A percentile compares a stretch with the other conserved stretches of the same genome.
phyloP scores from a whole-genome alignment of 2,888 invertebrate species.

The Chorisops tibialis region DNA sequence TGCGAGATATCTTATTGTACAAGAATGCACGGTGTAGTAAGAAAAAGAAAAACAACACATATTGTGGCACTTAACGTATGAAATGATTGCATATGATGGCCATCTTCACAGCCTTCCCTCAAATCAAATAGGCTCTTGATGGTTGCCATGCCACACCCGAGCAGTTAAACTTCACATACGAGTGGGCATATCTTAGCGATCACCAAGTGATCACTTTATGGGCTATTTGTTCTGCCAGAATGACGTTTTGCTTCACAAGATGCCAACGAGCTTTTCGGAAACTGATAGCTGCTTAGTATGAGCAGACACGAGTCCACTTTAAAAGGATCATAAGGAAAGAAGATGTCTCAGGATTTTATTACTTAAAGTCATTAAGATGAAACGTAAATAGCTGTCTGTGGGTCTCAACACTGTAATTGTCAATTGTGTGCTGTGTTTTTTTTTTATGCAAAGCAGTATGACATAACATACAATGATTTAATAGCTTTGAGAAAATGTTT shows the following conservation, averaged over 20 bases:
- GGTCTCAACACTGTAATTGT: no score
- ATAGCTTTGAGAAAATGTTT: no score
- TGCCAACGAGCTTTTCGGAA: no score
- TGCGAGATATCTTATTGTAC: background rate
- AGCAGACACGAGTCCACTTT: no score
- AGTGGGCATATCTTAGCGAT: conserved; percentile 16
- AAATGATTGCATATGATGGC: conserved; percentile 28
- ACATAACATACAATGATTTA: no score
- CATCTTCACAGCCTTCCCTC: conserved; percentile 12
- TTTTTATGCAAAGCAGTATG: no score
- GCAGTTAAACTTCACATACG: conserved; percentile 21
- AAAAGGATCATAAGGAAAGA: no score
- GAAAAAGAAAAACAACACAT: conserved; percentile 15
- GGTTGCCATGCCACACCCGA: conserved; percentile 28
- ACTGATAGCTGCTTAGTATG: no score
- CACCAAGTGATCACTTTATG: conserved; percentile 5
- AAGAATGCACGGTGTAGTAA: background rate
- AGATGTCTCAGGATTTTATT: no score
- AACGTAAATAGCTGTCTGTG: no score
- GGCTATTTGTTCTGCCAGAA: conserved; percentile 21
- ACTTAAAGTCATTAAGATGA: no score
- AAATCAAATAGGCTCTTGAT: background rate
- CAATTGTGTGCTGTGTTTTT: no score
- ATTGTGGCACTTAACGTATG: conserved; percentile 29
- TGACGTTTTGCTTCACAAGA: background rate